phyloP scores from a whole-genome alignment of 2,113 vertebrate species.

The Synodontis membranacea region DNA sequence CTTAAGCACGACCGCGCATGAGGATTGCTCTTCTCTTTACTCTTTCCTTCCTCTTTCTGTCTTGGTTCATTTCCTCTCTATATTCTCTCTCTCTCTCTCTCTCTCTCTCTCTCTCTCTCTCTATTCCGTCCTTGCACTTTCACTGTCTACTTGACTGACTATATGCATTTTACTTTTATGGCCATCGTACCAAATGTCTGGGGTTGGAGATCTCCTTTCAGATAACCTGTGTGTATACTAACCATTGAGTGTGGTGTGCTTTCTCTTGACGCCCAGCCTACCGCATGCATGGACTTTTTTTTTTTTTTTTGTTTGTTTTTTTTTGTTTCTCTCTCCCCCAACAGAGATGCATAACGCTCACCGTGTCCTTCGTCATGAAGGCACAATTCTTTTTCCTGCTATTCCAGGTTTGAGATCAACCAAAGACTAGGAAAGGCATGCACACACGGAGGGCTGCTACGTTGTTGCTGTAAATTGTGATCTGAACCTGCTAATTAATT shows the following conservation, averaged over 20 bases:
- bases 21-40: conserved; percentile 32
- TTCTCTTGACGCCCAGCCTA: conserved; percentile 16
- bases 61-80: background rate
- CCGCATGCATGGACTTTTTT: conserved; percentile 35
- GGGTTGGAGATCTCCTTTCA: background rate
- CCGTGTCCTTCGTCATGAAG: conserved; percentile 25
- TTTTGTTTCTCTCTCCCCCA: too few relatives aligned
- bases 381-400: background rate
- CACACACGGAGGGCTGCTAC: background rate
- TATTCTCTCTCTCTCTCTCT: background rate
- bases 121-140: too few relatives aligned
- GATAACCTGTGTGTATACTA: conserved; percentile 30
- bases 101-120: background rate
- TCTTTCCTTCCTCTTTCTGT: background rate
- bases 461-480: too few relatives aligned
- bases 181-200: background rate
- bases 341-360: conserved; percentile 2
- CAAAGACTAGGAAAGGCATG: conserved; percentile 35
- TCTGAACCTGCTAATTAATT: background rate
- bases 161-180: background rate
- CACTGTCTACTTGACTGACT: conserved; percentile 6
- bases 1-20: conserved; percentile 44
- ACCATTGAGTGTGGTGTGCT: conserved; percentile 28
- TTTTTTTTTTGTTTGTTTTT: too few relatives aligned
- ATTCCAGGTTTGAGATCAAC: conserved; percentile 39